Conservation (phyloP, 2,888 invertebrate genomes). For the Caenorhabditis sp. region DNA sequence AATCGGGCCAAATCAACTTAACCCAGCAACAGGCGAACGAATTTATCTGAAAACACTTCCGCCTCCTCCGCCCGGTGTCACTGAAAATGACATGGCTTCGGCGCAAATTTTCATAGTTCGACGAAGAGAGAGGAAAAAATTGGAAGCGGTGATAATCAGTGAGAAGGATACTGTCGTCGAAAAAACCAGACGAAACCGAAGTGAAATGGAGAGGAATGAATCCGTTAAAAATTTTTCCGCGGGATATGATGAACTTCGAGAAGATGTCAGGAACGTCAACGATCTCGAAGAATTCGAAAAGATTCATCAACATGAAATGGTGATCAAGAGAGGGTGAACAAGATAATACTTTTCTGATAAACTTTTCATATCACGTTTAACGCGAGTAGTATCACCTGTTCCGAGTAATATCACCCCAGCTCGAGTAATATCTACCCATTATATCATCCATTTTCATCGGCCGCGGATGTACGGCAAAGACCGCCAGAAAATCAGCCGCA, state of each 20-base stretch:
- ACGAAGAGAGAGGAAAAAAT: constrained; percentile 11
- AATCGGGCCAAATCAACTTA: constrained; percentile 15
- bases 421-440: no score
- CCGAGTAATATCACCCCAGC: no score
- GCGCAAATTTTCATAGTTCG: constrained; percentile 13
- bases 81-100: neutral
- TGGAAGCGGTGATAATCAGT: constrained; percentile 15
- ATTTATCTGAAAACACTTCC: constrained; percentile 21
- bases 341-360: no score
- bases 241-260: constrained; percentile 13
- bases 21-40: constrained; percentile 26
- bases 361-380: no score
- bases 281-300: neutral
- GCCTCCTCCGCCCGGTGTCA: neutral
- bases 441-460: no score
- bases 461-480: no score
- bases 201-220: constrained; percentile 11
- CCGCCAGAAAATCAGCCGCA: no score
- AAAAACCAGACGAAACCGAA: constrained; percentile 13
- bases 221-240: constrained; percentile 12
- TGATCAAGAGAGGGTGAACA: neutral
- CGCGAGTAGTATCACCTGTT: no score
- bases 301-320: neutral
- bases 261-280: constrained; percentile 10
- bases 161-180: constrained; percentile 25